Evolutionary conservation across 2,888 invertebrate genomes (phyloP), one percentile per base, ranked within the genome.

Genomic region (Papilio elwesi): DNA sequence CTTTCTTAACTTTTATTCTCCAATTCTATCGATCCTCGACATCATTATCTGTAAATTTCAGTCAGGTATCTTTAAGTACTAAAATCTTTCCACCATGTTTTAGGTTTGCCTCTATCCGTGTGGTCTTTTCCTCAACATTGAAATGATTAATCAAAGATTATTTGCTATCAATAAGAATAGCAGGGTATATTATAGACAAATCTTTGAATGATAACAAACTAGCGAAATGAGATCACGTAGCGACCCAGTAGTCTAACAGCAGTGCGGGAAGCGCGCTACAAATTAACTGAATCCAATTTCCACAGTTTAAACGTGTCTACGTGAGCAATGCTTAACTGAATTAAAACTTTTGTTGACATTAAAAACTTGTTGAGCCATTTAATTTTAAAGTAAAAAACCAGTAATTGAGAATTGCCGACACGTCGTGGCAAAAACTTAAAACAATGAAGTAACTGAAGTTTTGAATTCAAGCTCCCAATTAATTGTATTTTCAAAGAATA

Each of bases 291-390:
- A 71, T 57, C 71, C 71, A 71, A 71, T 71, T 71, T 85, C 79
- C 81, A 76, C 77, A 82, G 80, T 81, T 85, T 86, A 87, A 88
- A 89, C 81, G 87, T 69, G 77, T 74, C 74, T 83, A 89, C 88
- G 89, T 79, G 79, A 71, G 62, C 12, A n/a, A 51, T 38, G 51
- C n/a, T 49, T 13, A 13, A n/a, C 12, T 36, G 36, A 49, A 65
- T 70, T 57, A 59, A 66, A 71, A 67, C 36, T 64, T 70, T 62
- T 51, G 43, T 68, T 36, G 55, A 47, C 68, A 49, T 67, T 67
- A 43, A 12, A 52, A 15, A 53, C 57, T 68, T 59, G 59, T 68
- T 59, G 68, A 68, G 26, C 59, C 26, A 57, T 57, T 57, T 51
- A 6, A 49, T 26, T 26, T 47, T n/a, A 10, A 47, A 62, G 36